Evolutionary conservation across 2,797 vertebrate species (phyloP).

Genomic region (Poeciliopsis turneri): DNA sequence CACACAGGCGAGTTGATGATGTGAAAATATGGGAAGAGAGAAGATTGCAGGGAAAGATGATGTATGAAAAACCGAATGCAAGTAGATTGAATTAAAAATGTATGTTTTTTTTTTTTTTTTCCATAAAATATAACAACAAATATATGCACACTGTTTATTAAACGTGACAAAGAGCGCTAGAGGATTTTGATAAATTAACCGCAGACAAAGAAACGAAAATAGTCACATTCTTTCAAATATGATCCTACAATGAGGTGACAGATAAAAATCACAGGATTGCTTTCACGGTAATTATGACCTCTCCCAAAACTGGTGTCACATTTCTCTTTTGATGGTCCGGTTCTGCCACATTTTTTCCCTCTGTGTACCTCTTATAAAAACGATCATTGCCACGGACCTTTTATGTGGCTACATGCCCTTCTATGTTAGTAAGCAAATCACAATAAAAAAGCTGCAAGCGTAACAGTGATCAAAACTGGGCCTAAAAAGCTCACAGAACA

Average conservation of each 20-base stretch:
- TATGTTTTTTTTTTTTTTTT: constrained; percentile 28
- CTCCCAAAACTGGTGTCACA: constrained; percentile 17
- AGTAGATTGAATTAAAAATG: constrained; percentile 42
- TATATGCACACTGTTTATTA: constrained; percentile 35
- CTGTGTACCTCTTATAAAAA: constrained; percentile 15
- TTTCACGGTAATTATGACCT: constrained; percentile 31
- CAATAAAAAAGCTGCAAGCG: constrained; percentile 11
- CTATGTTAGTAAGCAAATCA: constrained; percentile 33
- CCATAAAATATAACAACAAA: too few relatives aligned
- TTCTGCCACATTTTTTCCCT: constrained; percentile 19
- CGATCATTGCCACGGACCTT: not conserved
- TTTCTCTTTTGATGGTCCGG: constrained; percentile 25
- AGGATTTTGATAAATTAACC: constrained; percentile 28
- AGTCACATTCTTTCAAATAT: constrained; percentile 43
- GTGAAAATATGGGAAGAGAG: constrained; percentile 53
- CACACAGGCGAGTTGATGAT: constrained; percentile 43
- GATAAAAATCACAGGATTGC: constrained; percentile 11
- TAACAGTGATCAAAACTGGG: constrained; percentile 46
- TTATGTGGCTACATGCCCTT: constrained; percentile 26
- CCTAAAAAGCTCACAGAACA: constrained; percentile 46
- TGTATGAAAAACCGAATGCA: constrained; percentile 31
- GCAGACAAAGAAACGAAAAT: constrained; percentile 32
- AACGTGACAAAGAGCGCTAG: constrained; percentile 41
- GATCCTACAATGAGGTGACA: constrained; percentile 30
- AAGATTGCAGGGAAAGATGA: constrained; percentile 23